Conservation (phyloP, 2,113 vertebrate genomes). For the Macrotus californicus region DNA sequence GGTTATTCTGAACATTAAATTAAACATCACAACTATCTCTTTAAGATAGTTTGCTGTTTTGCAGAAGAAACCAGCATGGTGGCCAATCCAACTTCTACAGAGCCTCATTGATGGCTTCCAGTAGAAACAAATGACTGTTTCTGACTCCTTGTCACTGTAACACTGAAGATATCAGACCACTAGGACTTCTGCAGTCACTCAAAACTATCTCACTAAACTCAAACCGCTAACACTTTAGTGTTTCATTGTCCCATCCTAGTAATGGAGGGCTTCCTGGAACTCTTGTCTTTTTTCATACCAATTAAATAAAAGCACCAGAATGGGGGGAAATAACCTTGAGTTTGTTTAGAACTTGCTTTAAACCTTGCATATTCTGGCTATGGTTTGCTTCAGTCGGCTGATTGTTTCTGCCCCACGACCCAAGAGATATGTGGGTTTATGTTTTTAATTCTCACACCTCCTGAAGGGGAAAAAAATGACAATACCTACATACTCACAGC, state of each 20-base stretch:
- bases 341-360: conserved; percentile 29
- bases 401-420: conserved; percentile 14
- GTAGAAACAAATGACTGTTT: background rate
- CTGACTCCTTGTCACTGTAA: background rate
- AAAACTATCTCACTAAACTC: conserved; percentile 31
- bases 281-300: background rate
- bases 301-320: background rate
- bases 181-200: background rate
- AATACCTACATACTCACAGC: background rate
- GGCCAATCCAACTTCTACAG: background rate
- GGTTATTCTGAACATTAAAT: background rate
- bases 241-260: background rate
- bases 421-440: conserved; percentile 18
- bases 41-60: background rate
- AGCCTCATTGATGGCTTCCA: background rate
- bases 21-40: background rate
- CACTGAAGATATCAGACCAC: background rate
- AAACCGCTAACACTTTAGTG: background rate
- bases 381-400: background rate
- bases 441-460: conserved; percentile 31
- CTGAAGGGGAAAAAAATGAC: background rate
- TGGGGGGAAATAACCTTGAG: background rate
- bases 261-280: background rate
- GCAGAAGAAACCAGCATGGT: background rate
- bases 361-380: background rate